Percentiles rank a stretch among this genome's conserved stretches.
phyloP scores from a whole-genome alignment of 2,888 invertebrate genomes.

The Eudemis profundana region DNA sequence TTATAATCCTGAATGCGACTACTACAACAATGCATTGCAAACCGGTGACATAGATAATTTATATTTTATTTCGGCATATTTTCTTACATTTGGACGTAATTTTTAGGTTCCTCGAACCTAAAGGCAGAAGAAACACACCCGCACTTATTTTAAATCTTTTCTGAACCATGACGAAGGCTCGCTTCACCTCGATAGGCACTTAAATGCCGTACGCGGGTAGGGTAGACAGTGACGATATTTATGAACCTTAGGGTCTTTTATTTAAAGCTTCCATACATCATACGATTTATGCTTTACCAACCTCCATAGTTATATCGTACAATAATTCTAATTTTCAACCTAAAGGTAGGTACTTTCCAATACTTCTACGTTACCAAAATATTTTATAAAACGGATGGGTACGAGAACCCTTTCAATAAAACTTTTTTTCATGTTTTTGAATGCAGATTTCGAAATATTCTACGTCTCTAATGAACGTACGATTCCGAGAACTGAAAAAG shows the following conservation, averaged over 20 bases:
- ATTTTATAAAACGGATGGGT: too few relatives aligned
- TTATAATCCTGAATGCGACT: too few relatives aligned
- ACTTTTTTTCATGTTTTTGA: background rate
- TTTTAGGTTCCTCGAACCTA: background rate
- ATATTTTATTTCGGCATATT: background rate
- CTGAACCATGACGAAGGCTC: conserved; percentile 53
- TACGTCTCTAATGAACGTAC: background rate
- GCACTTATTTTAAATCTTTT: conserved; percentile 50
- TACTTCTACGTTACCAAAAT: too few relatives aligned
- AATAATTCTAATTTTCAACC: too few relatives aligned
- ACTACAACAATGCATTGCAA: too few relatives aligned
- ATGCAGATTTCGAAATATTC: background rate
- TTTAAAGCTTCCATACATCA: background rate
- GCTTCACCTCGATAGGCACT: conserved; percentile 53
- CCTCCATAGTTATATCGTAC: background rate
- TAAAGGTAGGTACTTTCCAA: too few relatives aligned
- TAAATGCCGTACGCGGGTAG: conserved; percentile 52
- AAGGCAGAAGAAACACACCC: conserved; percentile 16
- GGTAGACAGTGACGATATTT: conserved; percentile 43
- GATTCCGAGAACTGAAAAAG: conserved; percentile 18
- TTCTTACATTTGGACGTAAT: background rate
- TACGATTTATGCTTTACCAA: background rate
- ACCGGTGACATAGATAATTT: background rate
- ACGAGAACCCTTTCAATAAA: background rate
- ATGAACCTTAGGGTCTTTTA: conserved; percentile 36